Evolutionary conservation across 2,888 invertebrate species (phyloP).

Genomic region (Lochmaea capreae): DNA sequence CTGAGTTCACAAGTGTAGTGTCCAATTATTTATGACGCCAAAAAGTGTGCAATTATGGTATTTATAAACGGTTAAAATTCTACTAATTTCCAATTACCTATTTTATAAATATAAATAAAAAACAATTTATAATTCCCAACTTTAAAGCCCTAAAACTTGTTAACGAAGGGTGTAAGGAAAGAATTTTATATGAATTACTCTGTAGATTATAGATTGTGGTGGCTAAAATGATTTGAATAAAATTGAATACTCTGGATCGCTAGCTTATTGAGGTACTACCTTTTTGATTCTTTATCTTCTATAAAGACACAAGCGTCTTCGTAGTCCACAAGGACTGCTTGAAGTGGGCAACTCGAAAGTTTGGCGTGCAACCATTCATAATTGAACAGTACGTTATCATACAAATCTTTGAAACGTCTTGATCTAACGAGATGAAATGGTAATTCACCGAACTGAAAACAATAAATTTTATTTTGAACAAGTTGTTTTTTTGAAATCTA

Average conservation of each 20-base stretch:
- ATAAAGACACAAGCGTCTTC: constrained; percentile 91
- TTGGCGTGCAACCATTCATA: constrained; percentile 98
- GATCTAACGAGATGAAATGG: constrained; percentile 95
- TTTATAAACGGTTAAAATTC: no score
- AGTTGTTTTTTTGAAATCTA: not conserved
- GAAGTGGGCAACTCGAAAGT: constrained; percentile 93
- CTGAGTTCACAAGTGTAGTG: no score
- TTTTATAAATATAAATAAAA: no score
- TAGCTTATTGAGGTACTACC: no score
- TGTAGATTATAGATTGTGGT: no score
- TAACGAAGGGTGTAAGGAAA: no score
- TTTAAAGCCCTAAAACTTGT: no score
- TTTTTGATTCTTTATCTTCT: constrained; percentile 83
- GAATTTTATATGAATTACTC: no score
- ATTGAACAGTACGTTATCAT: constrained; percentile 93
- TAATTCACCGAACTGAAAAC: constrained; percentile 86
- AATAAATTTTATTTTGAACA: not conserved
- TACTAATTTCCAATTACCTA: no score
- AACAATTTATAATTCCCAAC: no score
- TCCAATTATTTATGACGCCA: no score
- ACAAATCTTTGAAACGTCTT: constrained; percentile 89
- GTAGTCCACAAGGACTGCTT: constrained; percentile 94
- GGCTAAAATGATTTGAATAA: not conserved
- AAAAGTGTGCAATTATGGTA: no score
- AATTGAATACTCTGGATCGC: not conserved